Evolutionary conservation across 2,797 vertebrate genomes (phyloP).

Genomic region (Aphelocoma californica): DNA sequence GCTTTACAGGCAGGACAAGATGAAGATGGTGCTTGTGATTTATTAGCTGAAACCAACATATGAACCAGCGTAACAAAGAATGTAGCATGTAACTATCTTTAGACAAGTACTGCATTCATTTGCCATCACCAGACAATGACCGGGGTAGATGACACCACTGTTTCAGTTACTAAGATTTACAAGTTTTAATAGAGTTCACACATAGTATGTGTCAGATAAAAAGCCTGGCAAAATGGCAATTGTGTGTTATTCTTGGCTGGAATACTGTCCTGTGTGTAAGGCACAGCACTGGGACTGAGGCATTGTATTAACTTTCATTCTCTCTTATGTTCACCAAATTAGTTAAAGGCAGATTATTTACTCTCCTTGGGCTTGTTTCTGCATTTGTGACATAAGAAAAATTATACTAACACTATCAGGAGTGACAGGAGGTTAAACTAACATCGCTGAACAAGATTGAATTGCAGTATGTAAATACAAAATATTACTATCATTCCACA

Average conservation of each 20-base stretch:
- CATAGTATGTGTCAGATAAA: slow-evolving; percentile 24
- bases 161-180: slow-evolving; percentile 42
- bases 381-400: slow-evolving; percentile 18
- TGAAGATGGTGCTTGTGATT: background rate
- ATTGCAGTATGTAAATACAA: slow-evolving; percentile 17
- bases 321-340: background rate
- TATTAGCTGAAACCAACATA: background rate
- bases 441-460: slow-evolving; percentile 25
- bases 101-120: background rate
- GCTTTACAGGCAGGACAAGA: background rate
- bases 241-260: slow-evolving; percentile 28
- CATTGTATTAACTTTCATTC: slow-evolving; percentile 11
- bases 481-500: background rate
- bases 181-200: slow-evolving; percentile 37
- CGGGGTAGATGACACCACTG: slow-evolving; percentile 5
- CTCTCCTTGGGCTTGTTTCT: background rate
- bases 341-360: background rate
- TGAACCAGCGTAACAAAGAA: background rate
- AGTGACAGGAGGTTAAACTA: slow-evolving; percentile 43
- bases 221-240: slow-evolving; percentile 1
- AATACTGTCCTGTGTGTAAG: background rate
- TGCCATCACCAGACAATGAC: slow-evolving; percentile 14
- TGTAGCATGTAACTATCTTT: background rate
- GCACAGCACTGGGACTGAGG: background rate
- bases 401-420: background rate